These are phyloP conservation scores for Scylla paramamosain DNA, from an alignment of 1,140 invertebrate genomes.

Conservation along the genomic window DNA sequence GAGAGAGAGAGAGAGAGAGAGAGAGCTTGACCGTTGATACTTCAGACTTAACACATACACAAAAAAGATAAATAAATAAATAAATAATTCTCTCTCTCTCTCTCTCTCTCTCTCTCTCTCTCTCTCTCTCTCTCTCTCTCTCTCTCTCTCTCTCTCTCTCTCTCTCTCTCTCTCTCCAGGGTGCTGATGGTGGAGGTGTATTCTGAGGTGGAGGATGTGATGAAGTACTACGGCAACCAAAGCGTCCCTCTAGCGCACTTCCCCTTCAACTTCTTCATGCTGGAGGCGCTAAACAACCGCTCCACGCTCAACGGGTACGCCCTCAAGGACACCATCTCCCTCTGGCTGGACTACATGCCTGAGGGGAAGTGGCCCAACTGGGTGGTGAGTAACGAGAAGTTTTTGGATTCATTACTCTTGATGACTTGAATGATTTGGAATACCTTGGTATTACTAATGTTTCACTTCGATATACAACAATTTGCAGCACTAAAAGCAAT, in stretches of 20 bases:
- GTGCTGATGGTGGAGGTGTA: slow-evolving; percentile 79
- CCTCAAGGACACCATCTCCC: slow-evolving; percentile 49
- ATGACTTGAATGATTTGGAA: neutral
- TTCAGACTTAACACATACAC: too few relatives aligned
- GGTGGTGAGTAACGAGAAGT: slow-evolving; percentile 82
- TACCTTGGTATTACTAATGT: neutral
- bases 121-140: slow-evolving; percentile 18
- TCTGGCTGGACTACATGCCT: slow-evolving; percentile 72
- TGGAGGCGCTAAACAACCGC: slow-evolving; percentile 53
- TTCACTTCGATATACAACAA: neutral
- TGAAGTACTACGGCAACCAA: slow-evolving; percentile 79
- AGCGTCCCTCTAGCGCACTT: slow-evolving; percentile 78
- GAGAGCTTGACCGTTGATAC: too few relatives aligned
- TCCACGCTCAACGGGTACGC: slow-evolving; percentile 46
- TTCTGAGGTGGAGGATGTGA: slow-evolving; percentile 73
- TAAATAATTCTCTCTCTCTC: neutral
- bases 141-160: slow-evolving; percentile 18
- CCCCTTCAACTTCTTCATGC: slow-evolving; percentile 78
- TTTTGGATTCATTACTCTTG: neutral
- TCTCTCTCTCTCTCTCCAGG: slow-evolving; percentile 73
- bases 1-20: too few relatives aligned
- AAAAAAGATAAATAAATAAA: too few relatives aligned
- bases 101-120: neutral
- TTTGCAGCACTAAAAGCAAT: neutral
- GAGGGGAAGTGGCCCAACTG: slow-evolving; percentile 74